phyloP scores from a whole-genome alignment of 2,888 invertebrate genomes.

The Diarsia mendica region DNA sequence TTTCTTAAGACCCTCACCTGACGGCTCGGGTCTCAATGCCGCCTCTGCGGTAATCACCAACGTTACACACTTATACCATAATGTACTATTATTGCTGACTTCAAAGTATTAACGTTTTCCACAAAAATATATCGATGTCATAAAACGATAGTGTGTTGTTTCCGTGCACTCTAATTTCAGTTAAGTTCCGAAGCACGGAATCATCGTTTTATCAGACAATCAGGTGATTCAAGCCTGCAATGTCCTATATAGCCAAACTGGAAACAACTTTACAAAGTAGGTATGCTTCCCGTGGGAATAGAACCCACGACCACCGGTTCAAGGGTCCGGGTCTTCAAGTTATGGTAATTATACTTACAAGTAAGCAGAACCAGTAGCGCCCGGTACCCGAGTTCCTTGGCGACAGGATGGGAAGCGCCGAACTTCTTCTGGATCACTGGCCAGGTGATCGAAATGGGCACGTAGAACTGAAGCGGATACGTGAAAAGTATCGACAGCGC shows the following conservation, averaged over 20 bases:
- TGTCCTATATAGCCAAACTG: no score
- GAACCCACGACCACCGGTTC: no score
- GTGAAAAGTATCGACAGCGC: constrained; percentile 96
- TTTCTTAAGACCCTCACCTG: no score
- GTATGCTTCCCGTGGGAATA: no score
- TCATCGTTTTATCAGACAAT: no score
- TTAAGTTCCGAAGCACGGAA: no score
- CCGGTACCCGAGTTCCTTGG: constrained; percentile 93
- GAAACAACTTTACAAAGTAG: no score
- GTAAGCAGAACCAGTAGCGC: constrained; percentile 94
- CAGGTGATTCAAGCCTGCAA: no score
- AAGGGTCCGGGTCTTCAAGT: not conserved
- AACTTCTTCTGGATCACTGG: constrained; percentile 91
- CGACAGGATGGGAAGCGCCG: constrained; percentile 89
- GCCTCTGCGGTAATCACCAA: no score
- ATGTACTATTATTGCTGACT: not conserved
- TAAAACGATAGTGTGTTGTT: not conserved
- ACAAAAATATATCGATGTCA: not conserved
- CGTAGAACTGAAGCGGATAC: constrained; percentile 98
- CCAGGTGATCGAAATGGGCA: constrained; percentile 97
- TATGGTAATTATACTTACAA: constrained; percentile 91
- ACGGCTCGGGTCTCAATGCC: no score
- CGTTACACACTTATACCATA: no score
- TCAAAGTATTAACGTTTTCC: not conserved
- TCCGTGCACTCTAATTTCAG: not conserved